These are phyloP conservation scores for Cryptomyrus ogoouensis DNA, from an alignment of 2,113 vertebrate genomes.

Conservation along the genomic window DNA sequence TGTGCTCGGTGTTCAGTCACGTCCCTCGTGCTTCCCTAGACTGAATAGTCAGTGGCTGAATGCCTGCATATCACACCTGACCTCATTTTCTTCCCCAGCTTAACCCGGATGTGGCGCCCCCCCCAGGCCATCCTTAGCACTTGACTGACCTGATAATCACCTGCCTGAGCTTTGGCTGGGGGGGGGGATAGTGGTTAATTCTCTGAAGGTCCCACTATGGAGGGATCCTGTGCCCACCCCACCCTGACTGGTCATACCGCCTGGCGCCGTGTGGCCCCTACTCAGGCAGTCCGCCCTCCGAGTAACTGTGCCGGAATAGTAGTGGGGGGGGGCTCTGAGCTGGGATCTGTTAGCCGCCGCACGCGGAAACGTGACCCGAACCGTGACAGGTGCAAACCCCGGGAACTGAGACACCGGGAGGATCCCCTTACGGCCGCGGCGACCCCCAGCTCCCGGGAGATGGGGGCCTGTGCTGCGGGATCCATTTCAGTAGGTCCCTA, in stretches of 20 bases:
- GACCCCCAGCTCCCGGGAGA: background rate
- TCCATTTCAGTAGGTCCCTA: background rate
- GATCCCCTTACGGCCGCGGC: slow-evolving; percentile 22
- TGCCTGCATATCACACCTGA: too few species aligned
- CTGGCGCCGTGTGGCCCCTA: background rate
- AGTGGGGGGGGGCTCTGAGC: background rate
- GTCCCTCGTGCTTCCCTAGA: too few species aligned
- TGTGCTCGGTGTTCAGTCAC: slow-evolving; percentile 2
- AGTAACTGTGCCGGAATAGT: background rate
- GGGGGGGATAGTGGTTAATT: background rate
- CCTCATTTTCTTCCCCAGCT: background rate
- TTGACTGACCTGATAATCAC: background rate
- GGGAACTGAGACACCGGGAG: background rate
- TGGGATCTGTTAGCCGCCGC: background rate
- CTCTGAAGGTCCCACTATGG: background rate
- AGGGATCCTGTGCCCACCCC: background rate
- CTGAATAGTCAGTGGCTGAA: too few species aligned
- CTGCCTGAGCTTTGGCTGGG: background rate
- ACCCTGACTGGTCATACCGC: background rate
- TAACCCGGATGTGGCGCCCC: background rate
- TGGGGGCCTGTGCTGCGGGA: background rate
- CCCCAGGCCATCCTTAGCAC: background rate
- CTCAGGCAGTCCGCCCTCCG: background rate
- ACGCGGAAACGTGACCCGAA: slow-evolving; percentile 30
- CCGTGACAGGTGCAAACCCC: slow-evolving; percentile 32